A percentile compares a stretch with the other conserved stretches of the same genome.
These are phyloP conservation scores for Mixornis gularis DNA, from an alignment of 2,113 vertebrate genomes.

Conservation along the genomic window DNA sequence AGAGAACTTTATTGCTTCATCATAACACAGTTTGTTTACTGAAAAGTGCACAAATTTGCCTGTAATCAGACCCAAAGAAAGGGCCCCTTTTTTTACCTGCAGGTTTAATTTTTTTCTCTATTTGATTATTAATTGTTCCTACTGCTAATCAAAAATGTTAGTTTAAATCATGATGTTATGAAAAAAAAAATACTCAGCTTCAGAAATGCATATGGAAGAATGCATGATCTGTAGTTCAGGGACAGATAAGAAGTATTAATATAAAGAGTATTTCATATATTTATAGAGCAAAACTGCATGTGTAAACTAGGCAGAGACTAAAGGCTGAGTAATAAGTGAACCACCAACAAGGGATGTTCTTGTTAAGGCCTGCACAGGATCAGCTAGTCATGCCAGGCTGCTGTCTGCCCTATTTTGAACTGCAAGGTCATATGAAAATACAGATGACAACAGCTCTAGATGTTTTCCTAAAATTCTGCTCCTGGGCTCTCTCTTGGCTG, in stretches of 20 bases:
- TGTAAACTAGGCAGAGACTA: background rate
- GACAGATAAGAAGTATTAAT: background rate
- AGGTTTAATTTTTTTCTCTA: background rate
- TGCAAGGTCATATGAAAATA: background rate
- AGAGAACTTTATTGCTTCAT: background rate
- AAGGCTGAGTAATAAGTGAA: background rate
- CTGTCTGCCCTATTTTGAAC: background rate
- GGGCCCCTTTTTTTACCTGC: background rate
- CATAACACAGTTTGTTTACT: background rate
- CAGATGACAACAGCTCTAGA: background rate
- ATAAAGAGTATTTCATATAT: background rate
- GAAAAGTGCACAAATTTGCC: background rate
- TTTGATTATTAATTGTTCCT: background rate
- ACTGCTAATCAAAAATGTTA: background rate
- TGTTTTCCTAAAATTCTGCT: background rate
- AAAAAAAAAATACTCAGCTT: background rate
- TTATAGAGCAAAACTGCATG: background rate
- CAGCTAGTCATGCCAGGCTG: background rate
- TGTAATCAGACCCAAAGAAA: background rate
- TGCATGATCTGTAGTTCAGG: background rate
- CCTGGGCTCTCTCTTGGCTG: background rate
- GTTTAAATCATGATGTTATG: background rate
- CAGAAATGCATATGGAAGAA: background rate
- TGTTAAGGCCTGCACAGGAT: slow-evolving; percentile 23
- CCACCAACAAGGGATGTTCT: background rate